Evolutionary conservation across 2,888 invertebrate species (phyloP).

Genomic region (Brassicogethes aeneus): DNA sequence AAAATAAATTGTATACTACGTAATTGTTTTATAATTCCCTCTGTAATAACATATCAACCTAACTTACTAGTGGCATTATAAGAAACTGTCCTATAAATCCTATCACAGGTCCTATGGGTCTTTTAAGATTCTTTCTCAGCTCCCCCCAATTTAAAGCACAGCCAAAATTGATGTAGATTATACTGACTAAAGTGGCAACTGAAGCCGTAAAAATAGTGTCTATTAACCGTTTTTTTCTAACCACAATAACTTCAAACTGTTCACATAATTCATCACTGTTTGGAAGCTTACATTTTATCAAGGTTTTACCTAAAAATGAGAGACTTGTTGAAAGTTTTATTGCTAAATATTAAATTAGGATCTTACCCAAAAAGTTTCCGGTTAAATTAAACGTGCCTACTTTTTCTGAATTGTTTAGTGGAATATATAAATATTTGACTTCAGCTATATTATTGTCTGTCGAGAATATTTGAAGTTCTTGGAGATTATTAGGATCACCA

Average conservation of each 20-base stretch:
- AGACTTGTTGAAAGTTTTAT: no score
- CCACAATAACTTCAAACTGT: constrained; percentile 25
- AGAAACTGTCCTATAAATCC: constrained; percentile 73
- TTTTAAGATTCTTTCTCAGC: constrained; percentile 54
- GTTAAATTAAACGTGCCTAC: constrained; percentile 30
- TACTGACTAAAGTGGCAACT: constrained; percentile 64
- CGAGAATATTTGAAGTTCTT: no score
- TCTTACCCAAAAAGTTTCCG: constrained; percentile 37
- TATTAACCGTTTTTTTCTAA: constrained; percentile 47
- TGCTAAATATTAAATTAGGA: no score
- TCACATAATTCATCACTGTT: constrained; percentile 11
- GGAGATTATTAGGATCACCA: no score
- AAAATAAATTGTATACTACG: no score
- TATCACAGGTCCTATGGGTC: constrained; percentile 69
- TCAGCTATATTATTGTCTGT: constrained; percentile 6
- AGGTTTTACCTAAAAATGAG: constrained; percentile 29
- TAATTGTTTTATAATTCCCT: no score
- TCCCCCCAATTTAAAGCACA: constrained; percentile 74
- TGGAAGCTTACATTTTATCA: constrained; percentile 21
- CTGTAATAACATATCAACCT: no score
- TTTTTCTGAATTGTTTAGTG: not conserved
- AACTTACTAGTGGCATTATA: constrained; percentile 78
- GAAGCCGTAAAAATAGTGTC: constrained; percentile 68
- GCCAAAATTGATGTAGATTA: constrained; percentile 86
- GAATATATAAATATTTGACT: constrained; percentile 1